Conservation (phyloP, 2,113 vertebrate genomes). For the Pica pica region DNA sequence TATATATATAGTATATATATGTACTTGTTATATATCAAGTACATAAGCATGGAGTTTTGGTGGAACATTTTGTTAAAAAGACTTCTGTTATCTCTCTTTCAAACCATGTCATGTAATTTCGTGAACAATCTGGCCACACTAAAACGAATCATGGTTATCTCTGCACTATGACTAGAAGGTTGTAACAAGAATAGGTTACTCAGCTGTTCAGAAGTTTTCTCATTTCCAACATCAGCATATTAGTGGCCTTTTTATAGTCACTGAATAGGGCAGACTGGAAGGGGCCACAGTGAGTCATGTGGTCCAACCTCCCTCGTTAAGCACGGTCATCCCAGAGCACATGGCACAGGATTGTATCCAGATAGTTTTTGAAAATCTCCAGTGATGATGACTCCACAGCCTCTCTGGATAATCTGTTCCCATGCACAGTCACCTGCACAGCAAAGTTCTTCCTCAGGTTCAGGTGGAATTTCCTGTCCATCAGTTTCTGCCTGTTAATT, state of each 20-base stretch:
- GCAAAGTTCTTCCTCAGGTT: background rate
- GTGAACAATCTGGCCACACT: background rate
- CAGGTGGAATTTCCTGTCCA: background rate
- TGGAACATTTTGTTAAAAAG: background rate
- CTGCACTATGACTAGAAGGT: background rate
- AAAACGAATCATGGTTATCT: background rate
- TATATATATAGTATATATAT: no score
- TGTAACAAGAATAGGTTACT: background rate
- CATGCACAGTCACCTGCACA: no score
- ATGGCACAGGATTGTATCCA: no score
- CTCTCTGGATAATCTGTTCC: background rate
- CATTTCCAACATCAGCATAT: background rate
- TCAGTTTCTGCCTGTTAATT: background rate
- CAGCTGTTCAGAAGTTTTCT: background rate
- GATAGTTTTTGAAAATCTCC: background rate
- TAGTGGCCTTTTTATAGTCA: background rate
- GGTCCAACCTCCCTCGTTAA: background rate
- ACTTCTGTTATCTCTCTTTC: background rate
- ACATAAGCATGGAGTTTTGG: background rate
- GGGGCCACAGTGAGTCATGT: background rate
- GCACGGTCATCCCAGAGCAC: background rate
- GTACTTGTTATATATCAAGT: background rate
- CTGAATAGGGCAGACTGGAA: background rate
- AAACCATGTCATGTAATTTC: background rate
- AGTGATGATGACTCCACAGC: accelerated